Evolutionary conservation across 2,113 vertebrate genomes (phyloP), one percentile per base, ranked within the genome.

Genomic region (Theristicus caerulescens): DNA sequence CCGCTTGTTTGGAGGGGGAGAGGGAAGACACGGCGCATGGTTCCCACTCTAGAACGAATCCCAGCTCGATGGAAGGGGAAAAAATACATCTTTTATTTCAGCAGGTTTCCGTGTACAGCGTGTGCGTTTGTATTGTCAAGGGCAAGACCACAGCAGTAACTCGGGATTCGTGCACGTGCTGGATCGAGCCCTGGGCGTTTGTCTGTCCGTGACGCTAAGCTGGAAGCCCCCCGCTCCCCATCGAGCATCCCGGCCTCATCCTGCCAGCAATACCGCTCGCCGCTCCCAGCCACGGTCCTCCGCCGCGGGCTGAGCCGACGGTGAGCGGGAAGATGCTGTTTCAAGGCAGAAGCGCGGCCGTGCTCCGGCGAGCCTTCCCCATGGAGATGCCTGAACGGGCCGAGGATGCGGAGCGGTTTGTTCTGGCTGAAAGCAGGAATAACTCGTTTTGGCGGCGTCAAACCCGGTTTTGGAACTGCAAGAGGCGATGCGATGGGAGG

Each of bases 21-120:
- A 31, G 10, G 74, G 73, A 70, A 70, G 31, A 9, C 2, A 19
- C 2, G 22, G 27, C 36, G 58, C 3, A 0, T 1, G 11, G 38
- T 62, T 79, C 67, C 47, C 2, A 13, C n/a, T 57, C 47, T 20
- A 3, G 16, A 19, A 55, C 1, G 1, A 42, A 52, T 4, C 26
- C n/a, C 19, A 6, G 32, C 16, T 6, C 15, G 49, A 49, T 49
- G 12, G 9, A 16, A 38, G 0, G 2, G 42, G 9, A 9, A 29
- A 54, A 11, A 3, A 1, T 1, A 7, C 3, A 0, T 16, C 10
- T 25, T 7, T 4, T 9, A 61, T 29, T 32, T 7, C 58, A 27
- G 34, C 16, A 0, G 52, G 14, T 55, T 36, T 49, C 59, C n/a
- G 1, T 6, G 25, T 1, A 18, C 26, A 17, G 72, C 3, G 0